Base-by-base conservation (phyloP, 1,140 invertebrate genomes). In the Himalopsyche phryganea region DNA sequence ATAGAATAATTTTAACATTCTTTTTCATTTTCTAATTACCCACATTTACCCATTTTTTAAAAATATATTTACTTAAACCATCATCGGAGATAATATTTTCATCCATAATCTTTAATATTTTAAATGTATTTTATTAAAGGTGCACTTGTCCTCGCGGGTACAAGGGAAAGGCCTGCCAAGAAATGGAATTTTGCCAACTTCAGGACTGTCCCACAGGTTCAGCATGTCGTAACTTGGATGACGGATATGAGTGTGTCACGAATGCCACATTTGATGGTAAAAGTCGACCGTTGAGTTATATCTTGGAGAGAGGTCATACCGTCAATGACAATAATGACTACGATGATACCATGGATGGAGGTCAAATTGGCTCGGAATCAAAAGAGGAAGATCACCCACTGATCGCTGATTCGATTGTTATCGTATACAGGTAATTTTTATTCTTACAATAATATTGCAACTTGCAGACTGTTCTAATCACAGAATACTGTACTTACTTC, bases 241-340 rank as follows among this genome's bases (percentile, higher is more conserved):
- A 89, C 62, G 95, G 96, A 1, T 95, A 90, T 75, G 92, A 96
- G 77, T 98, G 96, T 71, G 80, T 92, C n/a, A 84, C 91, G 0
- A 92, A 93, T 68, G 86, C 86, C 6, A 92, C 92, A 6, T 92
- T 95, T 66, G 84, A 92, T 70, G 91, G 92, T 14, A 73, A 76
- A 11, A 74, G 79, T 36, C 82, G 82, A 0, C 78, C 81, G 10
- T 9, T 28, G 23, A 28, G 23, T 28, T 28, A 28, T 28, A 28
- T 28, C 9, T 28, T 28, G 9, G 23, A 28, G 9, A 28, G 23
- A 3, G 9, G 23, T 3, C 23, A 28, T 5, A 28, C 23, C 9
- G 23, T 28, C 23, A 28, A 28, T 9, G 9, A 28, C 23, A 28
- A 28, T 9, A 28, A 28, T 28, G 23, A 28, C 23, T 28, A 71